These are phyloP conservation scores for Bovichtus variegatus DNA, from an alignment of 2,797 vertebrate species.

Conservation along the genomic window DNA sequence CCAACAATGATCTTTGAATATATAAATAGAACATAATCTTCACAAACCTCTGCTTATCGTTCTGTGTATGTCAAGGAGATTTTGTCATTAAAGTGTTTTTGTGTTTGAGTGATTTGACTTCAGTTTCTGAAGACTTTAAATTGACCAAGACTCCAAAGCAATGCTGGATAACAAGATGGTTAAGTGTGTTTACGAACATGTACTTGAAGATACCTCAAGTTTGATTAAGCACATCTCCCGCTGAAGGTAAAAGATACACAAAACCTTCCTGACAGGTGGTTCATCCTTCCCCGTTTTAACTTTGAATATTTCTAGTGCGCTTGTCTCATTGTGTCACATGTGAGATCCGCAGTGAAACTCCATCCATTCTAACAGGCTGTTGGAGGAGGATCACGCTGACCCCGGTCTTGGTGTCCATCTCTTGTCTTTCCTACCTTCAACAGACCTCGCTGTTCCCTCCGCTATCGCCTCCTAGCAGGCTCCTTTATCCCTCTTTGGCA, in stretches of 20 bases:
- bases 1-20: slow-evolving; percentile 13
- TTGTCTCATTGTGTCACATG: not conserved
- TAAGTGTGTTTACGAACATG: slow-evolving; percentile 1
- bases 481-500: slow-evolving; percentile 60
- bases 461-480: slow-evolving; percentile 50
- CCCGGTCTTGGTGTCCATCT: slow-evolving; percentile 35
- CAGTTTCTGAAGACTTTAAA: not conserved
- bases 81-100: not conserved
- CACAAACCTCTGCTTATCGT: slow-evolving; percentile 1
- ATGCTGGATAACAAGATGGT: not conserved
- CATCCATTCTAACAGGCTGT: slow-evolving; percentile 39
- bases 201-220: not conserved
- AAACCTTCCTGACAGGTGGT: not conserved
- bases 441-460: slow-evolving; percentile 31
- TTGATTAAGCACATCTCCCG: not conserved
- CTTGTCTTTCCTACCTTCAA: slow-evolving; percentile 18
- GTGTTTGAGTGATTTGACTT: not conserved
- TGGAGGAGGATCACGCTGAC: slow-evolving; percentile 32
- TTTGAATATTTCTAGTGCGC: not conserved
- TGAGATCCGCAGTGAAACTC: slow-evolving; percentile 21
- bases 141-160: not conserved
- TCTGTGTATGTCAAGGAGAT: not conserved
- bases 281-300: too few species aligned
- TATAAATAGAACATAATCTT: slow-evolving; percentile 31
- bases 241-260: not conserved